Conservation (phyloP, 2,113 vertebrate genomes). For the Gymnobelideus leadbeateri region DNA sequence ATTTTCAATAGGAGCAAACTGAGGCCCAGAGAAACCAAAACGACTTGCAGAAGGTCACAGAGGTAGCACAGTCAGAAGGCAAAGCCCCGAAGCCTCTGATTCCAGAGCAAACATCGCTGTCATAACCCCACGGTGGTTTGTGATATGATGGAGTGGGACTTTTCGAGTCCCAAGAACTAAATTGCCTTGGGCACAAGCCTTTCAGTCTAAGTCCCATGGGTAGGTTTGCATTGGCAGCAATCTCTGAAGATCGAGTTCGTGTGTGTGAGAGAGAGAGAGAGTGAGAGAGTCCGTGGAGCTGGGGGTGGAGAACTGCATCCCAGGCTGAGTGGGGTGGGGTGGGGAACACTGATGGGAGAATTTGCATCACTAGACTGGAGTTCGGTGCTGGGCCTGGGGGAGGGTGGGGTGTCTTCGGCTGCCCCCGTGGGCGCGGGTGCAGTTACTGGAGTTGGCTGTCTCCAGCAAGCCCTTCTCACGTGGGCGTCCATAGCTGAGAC, state of each 20-base stretch:
- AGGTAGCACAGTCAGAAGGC: neutral
- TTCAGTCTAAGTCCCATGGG: neutral
- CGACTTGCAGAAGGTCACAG: neutral
- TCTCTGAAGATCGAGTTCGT: neutral
- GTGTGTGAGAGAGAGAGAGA: neutral
- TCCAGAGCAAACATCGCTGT: neutral
- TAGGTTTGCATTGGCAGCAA: neutral
- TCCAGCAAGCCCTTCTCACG: neutral
- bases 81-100: neutral
- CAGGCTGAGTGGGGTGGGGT: neutral
- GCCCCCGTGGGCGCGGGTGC: too few relatives aligned
- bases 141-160: neutral
- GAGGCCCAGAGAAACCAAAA: too few relatives aligned
- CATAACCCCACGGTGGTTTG: neutral
- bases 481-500: neutral
- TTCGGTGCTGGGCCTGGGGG: neutral
- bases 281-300: neutral
- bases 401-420: accelerated
- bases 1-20: too few relatives aligned
- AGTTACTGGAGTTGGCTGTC: neutral
- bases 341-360: neutral
- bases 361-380: neutral
- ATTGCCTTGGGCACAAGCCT: neutral
- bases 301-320: neutral
- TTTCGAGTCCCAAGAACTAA: neutral